Evolutionary conservation across 2,888 invertebrate species (phyloP).

Genomic region (Amphipoea lucens): DNA sequence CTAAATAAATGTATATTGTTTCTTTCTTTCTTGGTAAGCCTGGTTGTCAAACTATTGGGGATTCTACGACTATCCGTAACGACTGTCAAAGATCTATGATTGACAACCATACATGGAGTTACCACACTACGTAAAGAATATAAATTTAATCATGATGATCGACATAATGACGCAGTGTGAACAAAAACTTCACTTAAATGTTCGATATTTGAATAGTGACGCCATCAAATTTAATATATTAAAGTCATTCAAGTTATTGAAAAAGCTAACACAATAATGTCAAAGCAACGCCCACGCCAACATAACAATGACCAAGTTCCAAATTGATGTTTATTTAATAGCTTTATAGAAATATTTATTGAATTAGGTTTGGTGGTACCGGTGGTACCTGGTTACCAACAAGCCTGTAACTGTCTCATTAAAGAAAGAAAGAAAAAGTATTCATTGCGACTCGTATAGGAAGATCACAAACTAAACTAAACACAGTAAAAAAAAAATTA

Average conservation of each 20-base stretch:
- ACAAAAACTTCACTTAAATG: slow-evolving; percentile 12
- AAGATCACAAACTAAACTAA: too few species aligned
- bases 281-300: not conserved
- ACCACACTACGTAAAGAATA: not conserved
- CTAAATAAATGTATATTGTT: too few species aligned
- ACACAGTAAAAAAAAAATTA: too few species aligned
- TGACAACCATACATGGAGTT: not conserved
- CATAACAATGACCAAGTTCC: slow-evolving; percentile 7
- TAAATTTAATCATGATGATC: not conserved
- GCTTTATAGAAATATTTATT: slow-evolving; percentile 31
- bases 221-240: slow-evolving; percentile 5
- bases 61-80: not conserved
- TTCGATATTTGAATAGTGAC: not conserved
- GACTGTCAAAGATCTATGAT: not conserved
- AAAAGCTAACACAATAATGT: slow-evolving; percentile 26
- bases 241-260: slow-evolving; percentile 8
- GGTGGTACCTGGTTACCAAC: not conserved
- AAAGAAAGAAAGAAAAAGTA: not conserved
- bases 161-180: not conserved
- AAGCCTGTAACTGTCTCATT: not conserved
- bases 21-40: too few species aligned
- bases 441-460: too few species aligned
- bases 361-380: not conserved
- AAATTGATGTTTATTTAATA: slow-evolving; percentile 31
- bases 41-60: not conserved